Evolutionary conservation across 2,113 vertebrate species (phyloP).

Genomic region (Gambusia affinis): DNA sequence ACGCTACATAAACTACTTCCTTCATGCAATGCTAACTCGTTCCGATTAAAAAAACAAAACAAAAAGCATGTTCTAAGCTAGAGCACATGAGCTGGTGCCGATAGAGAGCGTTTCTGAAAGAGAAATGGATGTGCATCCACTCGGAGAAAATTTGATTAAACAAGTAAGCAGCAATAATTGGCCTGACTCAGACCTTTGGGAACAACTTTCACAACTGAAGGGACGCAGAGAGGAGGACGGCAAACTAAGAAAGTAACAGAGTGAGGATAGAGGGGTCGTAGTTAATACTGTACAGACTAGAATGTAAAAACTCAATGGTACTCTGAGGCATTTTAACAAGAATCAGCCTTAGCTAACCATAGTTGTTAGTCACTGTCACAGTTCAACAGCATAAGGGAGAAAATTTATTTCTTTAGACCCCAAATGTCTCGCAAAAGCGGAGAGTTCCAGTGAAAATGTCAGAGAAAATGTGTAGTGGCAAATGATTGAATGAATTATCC

Average conservation of each 20-base stretch:
- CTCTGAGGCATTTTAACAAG: not conserved
- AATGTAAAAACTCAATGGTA: not conserved
- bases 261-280: not conserved
- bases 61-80: not conserved
- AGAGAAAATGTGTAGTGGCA: not conserved
- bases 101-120: not conserved
- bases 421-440: not conserved
- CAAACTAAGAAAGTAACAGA: slow-evolving; percentile 16
- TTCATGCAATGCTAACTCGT: not conserved
- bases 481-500: not conserved
- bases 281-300: not conserved
- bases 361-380: not conserved
- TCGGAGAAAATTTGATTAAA: slow-evolving; percentile 66
- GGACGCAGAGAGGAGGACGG: slow-evolving; percentile 32
- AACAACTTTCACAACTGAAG: slow-evolving; percentile 63
- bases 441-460: not conserved
- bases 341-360: not conserved
- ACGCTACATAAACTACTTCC: not conserved
- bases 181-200: slow-evolving; percentile 33
- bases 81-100: not conserved
- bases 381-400: not conserved
- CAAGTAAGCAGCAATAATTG: slow-evolving; percentile 66
- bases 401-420: not conserved
- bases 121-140: slow-evolving; percentile 19
- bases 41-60: not conserved